Percentiles rank a stretch among this genome's conserved stretches.
Conservation (phyloP, 2,888 invertebrate genomes). For the Apamea epomidion region DNA sequence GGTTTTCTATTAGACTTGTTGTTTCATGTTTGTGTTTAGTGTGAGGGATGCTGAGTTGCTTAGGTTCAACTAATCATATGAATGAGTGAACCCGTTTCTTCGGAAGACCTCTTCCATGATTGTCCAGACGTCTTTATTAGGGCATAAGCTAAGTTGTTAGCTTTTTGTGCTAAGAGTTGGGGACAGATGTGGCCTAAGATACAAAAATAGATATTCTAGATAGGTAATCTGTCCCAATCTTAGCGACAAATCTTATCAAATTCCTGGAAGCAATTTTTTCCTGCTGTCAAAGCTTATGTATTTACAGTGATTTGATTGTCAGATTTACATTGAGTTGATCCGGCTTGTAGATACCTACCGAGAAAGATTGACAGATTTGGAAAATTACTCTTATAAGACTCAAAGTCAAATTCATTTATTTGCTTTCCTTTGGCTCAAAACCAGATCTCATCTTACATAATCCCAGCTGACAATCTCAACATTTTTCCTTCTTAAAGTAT, state of each 20-base stretch:
- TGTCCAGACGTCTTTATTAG: conserved; percentile 5
- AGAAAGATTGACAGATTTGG: neutral
- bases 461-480: neutral
- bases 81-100: neutral
- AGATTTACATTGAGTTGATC: neutral
- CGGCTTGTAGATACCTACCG: neutral
- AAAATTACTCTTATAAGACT: neutral
- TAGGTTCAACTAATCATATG: neutral
- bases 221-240: neutral
- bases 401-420: neutral
- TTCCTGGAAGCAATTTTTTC: neutral
- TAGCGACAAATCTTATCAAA: conserved; percentile 3
- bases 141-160: neutral
- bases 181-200: neutral
- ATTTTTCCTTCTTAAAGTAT: conserved; percentile 34
- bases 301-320: neutral
- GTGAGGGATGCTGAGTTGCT: neutral
- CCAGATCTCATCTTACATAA: neutral
- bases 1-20: conserved; percentile 5
- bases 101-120: neutral
- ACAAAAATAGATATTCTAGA: conserved; percentile 2
- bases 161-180: neutral
- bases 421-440: neutral
- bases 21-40: neutral
- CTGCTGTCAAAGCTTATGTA: neutral